Percentiles rank a stretch among this genome's conserved stretches.
Conservation (phyloP, 2,113 vertebrate genomes). For the Camelus dromedarius region DNA sequence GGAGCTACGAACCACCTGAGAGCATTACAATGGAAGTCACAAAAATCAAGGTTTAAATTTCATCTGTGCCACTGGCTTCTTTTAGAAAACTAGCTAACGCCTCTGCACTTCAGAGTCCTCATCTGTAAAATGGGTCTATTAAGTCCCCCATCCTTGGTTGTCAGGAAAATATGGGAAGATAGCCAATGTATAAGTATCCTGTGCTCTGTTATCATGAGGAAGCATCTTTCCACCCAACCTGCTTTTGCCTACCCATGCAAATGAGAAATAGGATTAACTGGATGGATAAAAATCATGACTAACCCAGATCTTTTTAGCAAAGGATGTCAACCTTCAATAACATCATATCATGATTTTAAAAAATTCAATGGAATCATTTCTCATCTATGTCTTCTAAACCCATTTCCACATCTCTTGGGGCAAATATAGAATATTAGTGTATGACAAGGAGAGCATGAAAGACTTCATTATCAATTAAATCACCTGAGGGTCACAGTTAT, state of each 20-base stretch:
- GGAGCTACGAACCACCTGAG: neutral
- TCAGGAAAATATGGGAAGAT: neutral
- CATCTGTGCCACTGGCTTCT: neutral
- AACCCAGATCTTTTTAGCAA: neutral
- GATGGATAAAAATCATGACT: slow-evolving; percentile 28
- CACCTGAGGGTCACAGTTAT: neutral
- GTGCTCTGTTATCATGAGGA: neutral
- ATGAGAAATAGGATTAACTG: neutral
- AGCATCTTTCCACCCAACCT: neutral
- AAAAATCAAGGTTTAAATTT: neutral
- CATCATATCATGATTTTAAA: neutral
- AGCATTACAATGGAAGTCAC: neutral
- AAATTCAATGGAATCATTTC: neutral
- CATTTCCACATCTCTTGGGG: neutral
- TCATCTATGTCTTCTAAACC: slow-evolving; percentile 19
- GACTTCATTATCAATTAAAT: slow-evolving; percentile 29
- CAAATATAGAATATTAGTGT: slow-evolving; percentile 50
- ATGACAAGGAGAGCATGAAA: neutral
- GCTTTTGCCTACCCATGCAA: neutral
- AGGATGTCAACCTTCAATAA: neutral
- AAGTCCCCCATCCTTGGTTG: neutral
- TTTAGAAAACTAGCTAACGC: neutral
- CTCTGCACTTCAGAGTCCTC: neutral
- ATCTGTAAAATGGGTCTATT: neutral
- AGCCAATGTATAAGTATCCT: neutral